Evolutionary conservation across 35 echinoderm and acorn worm species (phyloP).

Genomic region (Anneissia japonica): DNA sequence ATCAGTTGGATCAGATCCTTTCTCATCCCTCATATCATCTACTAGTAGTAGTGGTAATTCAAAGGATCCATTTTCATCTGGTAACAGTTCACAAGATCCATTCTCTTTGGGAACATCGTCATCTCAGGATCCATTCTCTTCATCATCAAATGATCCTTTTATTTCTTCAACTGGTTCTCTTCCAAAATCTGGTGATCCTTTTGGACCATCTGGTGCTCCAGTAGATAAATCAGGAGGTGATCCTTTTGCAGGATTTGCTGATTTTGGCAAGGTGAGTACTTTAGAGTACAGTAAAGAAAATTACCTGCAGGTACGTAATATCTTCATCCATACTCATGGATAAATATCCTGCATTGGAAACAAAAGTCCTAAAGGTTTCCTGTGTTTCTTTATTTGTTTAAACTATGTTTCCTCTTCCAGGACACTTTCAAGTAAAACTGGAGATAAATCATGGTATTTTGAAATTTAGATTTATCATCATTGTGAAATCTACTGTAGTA

Average conservation of each 20-base stretch:
- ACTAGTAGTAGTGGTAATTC: neutral
- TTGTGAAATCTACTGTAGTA: no score
- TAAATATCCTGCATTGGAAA: neutral
- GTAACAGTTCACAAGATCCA: constrained; percentile 43
- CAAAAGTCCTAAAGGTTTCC: neutral
- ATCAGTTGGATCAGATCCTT: constrained; percentile 36
- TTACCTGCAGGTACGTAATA: constrained; percentile 13
- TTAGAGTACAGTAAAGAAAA: no score
- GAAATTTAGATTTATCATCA: no score
- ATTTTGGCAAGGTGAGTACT: constrained; percentile 78
- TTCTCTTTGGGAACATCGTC: neutral
- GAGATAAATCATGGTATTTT: no score
- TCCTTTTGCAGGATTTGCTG: constrained; percentile 85
- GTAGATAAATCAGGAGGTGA: constrained; percentile 28
- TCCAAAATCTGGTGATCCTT: constrained; percentile 24
- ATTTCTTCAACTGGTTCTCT: neutral
- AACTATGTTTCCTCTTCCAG: neutral
- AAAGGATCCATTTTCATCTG: constrained; percentile 57
- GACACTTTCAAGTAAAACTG: neutral
- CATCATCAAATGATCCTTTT: constrained; percentile 30
- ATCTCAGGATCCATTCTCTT: constrained; percentile 1
- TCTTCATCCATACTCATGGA: neutral
- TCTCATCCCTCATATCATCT: constrained; percentile 3
- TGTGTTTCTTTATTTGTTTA: constrained; percentile 8
- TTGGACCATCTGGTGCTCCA: constrained; percentile 6